These are phyloP conservation scores for Antrozous pallidus DNA, from an alignment of 2,797 vertebrate species.

Conservation along the genomic window DNA sequence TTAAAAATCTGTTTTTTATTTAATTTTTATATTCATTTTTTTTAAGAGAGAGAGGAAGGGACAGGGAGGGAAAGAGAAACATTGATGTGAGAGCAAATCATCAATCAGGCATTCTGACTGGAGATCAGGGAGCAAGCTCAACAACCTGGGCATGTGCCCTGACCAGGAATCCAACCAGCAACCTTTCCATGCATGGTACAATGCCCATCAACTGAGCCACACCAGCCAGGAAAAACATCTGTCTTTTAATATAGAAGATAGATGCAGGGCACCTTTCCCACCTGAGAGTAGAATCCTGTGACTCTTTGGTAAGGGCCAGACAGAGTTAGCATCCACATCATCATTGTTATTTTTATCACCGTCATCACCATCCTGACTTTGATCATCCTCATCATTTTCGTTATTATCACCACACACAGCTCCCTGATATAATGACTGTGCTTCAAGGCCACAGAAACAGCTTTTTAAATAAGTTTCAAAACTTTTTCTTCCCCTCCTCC, in stretches of 20 bases:
- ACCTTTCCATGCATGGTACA: not conserved
- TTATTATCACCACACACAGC: not conserved
- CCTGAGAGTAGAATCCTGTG: not conserved
- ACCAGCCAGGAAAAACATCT: not conserved
- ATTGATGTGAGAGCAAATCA: not conserved
- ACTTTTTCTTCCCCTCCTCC: conserved; percentile 46
- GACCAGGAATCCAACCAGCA: not conserved
- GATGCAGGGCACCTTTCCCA: not conserved
- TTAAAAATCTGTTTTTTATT: not conserved
- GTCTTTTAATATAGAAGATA: conserved; percentile 17
- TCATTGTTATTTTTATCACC: not conserved
- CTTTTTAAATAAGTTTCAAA: conserved; percentile 57
- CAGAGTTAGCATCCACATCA: not conserved
- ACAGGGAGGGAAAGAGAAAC: not conserved
- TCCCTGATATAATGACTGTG: conserved; percentile 18
- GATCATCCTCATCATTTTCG: not conserved
- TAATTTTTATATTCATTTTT: not conserved
- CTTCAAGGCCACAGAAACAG: conserved; percentile 59
- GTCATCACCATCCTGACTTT: not conserved
- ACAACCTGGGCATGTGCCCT: not conserved
- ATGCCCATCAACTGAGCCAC: not conserved
- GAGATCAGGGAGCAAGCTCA: not conserved
- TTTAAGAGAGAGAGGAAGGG: not conserved
- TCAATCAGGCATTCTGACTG: not conserved
- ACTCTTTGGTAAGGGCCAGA: not conserved